phyloP scores from a whole-genome alignment of 2,888 invertebrate genomes.

The Brenthis hecate region DNA sequence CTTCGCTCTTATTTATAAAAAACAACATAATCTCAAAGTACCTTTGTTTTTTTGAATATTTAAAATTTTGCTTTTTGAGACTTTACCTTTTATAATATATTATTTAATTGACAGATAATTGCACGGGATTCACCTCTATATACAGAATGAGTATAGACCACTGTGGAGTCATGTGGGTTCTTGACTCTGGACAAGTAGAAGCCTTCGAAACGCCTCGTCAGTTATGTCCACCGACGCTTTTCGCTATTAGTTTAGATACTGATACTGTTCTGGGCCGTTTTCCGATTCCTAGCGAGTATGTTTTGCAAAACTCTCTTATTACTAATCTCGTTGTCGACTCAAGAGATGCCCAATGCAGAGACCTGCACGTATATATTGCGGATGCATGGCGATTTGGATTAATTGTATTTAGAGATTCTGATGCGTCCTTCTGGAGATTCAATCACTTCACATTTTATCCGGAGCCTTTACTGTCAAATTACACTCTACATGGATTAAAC shows the following conservation, averaged over 20 bases:
- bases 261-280: constrained; percentile 84
- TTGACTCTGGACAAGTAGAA: constrained; percentile 90
- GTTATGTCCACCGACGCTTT: constrained; percentile 87
- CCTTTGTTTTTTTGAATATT: background rate
- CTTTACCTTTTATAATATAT: background rate
- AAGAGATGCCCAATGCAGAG: constrained; percentile 82
- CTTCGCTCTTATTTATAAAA: constrained; percentile 4
- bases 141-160: constrained; percentile 90
- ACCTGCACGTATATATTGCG: constrained; percentile 85
- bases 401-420: constrained; percentile 83
- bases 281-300: constrained; percentile 84
- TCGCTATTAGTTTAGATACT: constrained; percentile 87
- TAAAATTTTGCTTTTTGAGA: too few relatives aligned
- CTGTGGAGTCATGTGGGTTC: constrained; percentile 90
- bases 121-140: constrained; percentile 87
- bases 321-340: constrained; percentile 87
- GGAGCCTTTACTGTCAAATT: constrained; percentile 88
- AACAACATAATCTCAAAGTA: background rate
- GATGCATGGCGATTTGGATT: constrained; percentile 87
- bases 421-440: constrained; percentile 84
- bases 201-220: constrained; percentile 84
- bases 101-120: constrained; percentile 61
- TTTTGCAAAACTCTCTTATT: constrained; percentile 86
- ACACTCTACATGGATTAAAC: constrained; percentile 87
- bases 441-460: constrained; percentile 88